Conservation (phyloP, 2,888 invertebrate genomes). For the Adelognathus sp. region DNA sequence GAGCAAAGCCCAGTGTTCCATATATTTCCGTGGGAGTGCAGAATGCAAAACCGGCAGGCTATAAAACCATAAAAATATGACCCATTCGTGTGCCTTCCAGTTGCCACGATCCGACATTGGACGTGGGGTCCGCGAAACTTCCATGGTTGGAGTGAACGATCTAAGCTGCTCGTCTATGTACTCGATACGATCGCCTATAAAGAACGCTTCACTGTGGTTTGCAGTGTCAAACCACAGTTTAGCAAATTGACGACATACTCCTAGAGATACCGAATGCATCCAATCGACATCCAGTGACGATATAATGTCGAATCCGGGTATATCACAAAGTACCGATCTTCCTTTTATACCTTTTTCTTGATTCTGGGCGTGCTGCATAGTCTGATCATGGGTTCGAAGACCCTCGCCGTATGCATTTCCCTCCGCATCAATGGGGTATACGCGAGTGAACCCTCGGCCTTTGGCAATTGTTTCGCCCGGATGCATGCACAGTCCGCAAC, state of each 20-base stretch:
- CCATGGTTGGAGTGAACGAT: slow-evolving; percentile 19
- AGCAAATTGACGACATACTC: slow-evolving; percentile 51
- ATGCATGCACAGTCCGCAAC: slow-evolving; percentile 48
- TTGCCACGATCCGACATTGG: slow-evolving; percentile 26
- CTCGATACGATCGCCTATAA: slow-evolving; percentile 38
- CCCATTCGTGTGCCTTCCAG: slow-evolving; percentile 51
- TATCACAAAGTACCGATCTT: slow-evolving; percentile 19
- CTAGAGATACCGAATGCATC: slow-evolving; percentile 53
- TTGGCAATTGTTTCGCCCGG: slow-evolving; percentile 35
- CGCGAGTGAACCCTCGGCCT: slow-evolving; percentile 24
- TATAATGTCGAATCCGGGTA: slow-evolving; percentile 50
- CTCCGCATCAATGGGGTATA: slow-evolving; percentile 34
- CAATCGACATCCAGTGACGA: slow-evolving; percentile 39
- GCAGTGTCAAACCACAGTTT: slow-evolving; percentile 51
- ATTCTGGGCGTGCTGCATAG: slow-evolving; percentile 4
- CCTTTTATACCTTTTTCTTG: slow-evolving; percentile 39
- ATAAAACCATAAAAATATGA: slow-evolving; percentile 40
- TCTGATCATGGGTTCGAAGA: slow-evolving; percentile 39
- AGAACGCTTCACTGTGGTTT: slow-evolving; percentile 35
- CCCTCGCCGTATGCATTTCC: slow-evolving; percentile 35
- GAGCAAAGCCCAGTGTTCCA: slow-evolving; percentile 28
- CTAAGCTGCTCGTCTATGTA: slow-evolving; percentile 12
- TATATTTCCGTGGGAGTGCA: not conserved
- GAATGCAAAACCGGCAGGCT: slow-evolving; percentile 32
- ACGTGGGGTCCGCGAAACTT: slow-evolving; percentile 49